Base-by-base conservation (phyloP, 2,888 invertebrate species). In the Apotomis betuletana region DNA sequence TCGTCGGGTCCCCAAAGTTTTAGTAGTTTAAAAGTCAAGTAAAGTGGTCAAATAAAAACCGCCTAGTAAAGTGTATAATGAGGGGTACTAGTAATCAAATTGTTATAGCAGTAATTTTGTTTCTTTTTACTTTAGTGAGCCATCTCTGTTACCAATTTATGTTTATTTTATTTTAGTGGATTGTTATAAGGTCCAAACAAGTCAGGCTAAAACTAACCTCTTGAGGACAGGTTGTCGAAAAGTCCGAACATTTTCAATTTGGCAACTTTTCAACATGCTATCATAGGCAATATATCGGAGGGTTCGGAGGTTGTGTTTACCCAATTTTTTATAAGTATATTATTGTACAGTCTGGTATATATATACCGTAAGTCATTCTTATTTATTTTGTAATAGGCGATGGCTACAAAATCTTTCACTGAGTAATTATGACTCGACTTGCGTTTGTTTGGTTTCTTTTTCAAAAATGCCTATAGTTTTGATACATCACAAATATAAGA, bases 21-120 rank as follows among this genome's bases (percentile, higher is more conserved):
- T 9, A 41, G 52, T 41, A 38, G 63, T 52, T 63, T 52, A 52
- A 52, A 63, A 63, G 63, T 63, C 51, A n/a, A 13, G 52, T 63
- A 9, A 52, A 36, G 27, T 12, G 60, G 44, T 27, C 0, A 27
- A 27, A 27, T 27, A 60, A 46, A 15, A 49, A 49, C 46, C 27
- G 36, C 5, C 36, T 38, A 36, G 10, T 57, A 6, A 38, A 57
- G 27, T 52, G 52, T 27, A 27, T 27, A 15, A 27, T 27, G 52
- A 36, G 38, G 13, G 52, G 52, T 27, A 27, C 27, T 63, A 41
- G 63, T 63, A 52, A 41, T 13, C 52, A 63, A 52, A 63, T 52
- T 36, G 15, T 38, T 63, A 12, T 63, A 9, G 49, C 49, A 49
- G n/a, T 52, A 61, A 52, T 52, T 52, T 63, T 63, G 10, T 63